Evolutionary conservation across 2,888 invertebrate species (phyloP), one percentile per base, ranked within the genome.

Genomic region (Chalcis sispes): DNA sequence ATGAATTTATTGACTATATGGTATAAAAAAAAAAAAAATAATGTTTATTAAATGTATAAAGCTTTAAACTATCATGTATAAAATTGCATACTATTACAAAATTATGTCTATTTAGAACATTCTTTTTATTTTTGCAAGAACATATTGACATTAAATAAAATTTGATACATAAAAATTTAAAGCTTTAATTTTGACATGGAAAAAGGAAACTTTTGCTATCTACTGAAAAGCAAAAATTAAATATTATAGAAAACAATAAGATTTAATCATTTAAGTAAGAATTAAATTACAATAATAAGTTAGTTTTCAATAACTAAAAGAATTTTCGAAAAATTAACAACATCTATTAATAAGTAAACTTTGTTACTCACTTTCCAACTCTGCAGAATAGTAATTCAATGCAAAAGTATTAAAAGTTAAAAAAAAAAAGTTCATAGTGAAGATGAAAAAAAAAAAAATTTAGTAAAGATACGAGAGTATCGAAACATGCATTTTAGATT

Each of bases 341-440:
- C 36, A 72, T 59, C 10, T 25, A 65, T 54, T 62, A 25, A 46
- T 32, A 73, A 18, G 23, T 59, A 52, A 56, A 18, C 36, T 46
- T 56, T 52, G 23, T 77, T 77, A 77, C 77, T 77, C 77, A 77
- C 77, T 71, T 74, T 74, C 71, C 70, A 74, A 71, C 67, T 74
- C 74, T 71, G 74, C 70, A 70, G 62, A 65, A 66, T 42, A 67
- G 46, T 56, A 65, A 61, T 32, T 72, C 50, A 76, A 70, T 67
- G 58, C 54, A 69, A 66, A 42, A 13, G 15, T 42, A n/a, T n/a
- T n/a, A n/a, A n/a, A 40, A 46, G 7, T 32, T 42, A 29, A 50
- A 46, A 54, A 64, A 50, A 64, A 10, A 50, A 5, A 0, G 8
- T 32, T 58, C 32, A 15, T 20, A 65, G 18, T 54, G 18, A 50